phyloP scores from a whole-genome alignment of 1,140 invertebrate genomes.

The Spodoptera litura region DNA sequence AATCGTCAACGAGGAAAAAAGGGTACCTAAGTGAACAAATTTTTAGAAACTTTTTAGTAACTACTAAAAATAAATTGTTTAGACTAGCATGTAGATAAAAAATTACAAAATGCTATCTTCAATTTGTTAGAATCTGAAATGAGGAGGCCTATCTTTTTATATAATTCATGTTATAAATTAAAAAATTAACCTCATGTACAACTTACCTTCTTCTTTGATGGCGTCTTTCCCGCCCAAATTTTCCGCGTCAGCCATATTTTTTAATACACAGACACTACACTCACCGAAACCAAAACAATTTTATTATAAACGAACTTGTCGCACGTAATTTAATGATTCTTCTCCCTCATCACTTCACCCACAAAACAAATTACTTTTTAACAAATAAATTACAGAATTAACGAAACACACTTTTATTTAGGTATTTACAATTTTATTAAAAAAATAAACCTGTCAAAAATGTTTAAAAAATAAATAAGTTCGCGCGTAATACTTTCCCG shows the following conservation, averaged over 20 bases:
- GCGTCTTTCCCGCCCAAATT: conserved; percentile 20
- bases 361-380: conserved; percentile 31
- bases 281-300: conserved; percentile 44
- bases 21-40: background rate
- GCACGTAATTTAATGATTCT: conserved; percentile 61
- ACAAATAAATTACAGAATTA: conserved; percentile 7
- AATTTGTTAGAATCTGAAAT: too few species aligned
- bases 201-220: conserved; percentile 18
- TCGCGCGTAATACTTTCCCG: conserved; percentile 57
- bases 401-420: background rate
- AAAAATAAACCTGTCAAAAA: background rate
- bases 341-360: conserved; percentile 64
- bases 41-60: background rate
- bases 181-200: background rate
- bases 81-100: too few species aligned
- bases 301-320: conserved; percentile 49
- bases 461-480: background rate
- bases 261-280: conserved; percentile 9
- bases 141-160: too few species aligned
- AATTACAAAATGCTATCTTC: too few species aligned
- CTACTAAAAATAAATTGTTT: too few species aligned
- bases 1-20: background rate
- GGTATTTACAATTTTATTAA: too few species aligned
- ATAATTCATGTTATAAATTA: background rate
- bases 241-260: conserved; percentile 49